These are phyloP conservation scores for Rosalia funebris DNA, from an alignment of 2,888 invertebrate genomes.

Conservation along the genomic window DNA sequence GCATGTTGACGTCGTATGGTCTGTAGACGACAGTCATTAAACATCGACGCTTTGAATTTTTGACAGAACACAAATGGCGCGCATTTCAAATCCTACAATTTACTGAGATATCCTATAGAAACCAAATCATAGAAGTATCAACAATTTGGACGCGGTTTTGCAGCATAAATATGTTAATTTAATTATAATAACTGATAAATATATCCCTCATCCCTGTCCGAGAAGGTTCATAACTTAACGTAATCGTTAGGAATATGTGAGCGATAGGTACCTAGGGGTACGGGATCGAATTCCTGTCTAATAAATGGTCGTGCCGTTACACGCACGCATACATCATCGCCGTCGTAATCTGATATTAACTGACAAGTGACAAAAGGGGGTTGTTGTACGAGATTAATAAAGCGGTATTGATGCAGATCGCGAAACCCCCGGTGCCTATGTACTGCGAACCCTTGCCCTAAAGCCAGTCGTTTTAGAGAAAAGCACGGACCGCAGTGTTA, in stretches of 20 bases:
- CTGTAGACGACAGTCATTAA: too few relatives aligned
- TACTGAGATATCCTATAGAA: too few relatives aligned
- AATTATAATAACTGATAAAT: not conserved
- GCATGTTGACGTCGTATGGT: too few relatives aligned
- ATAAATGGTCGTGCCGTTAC: conserved; percentile 37
- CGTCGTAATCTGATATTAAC: conserved; percentile 47
- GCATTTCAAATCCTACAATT: too few relatives aligned
- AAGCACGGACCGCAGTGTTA: not conserved
- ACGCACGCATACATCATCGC: conserved; percentile 38
- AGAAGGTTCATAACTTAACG: not conserved
- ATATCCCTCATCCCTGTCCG: not conserved
- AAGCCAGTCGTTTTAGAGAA: not conserved
- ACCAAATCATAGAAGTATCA: too few relatives aligned
- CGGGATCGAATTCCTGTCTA: conserved; percentile 37
- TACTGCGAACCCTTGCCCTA: not conserved
- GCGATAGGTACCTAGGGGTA: conserved; percentile 10
- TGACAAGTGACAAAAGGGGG: conserved; percentile 52
- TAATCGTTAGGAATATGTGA: conserved; percentile 5
- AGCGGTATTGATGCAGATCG: conserved; percentile 38
- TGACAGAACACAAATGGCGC: too few relatives aligned
- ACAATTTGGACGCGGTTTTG: too few relatives aligned
- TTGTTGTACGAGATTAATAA: conserved; percentile 46
- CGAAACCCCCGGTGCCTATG: conserved; percentile 17
- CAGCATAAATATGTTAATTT: conserved; percentile 4
- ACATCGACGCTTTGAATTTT: too few relatives aligned